Conservation (phyloP, 2,113 vertebrate species). For the Zosterops borbonicus region DNA sequence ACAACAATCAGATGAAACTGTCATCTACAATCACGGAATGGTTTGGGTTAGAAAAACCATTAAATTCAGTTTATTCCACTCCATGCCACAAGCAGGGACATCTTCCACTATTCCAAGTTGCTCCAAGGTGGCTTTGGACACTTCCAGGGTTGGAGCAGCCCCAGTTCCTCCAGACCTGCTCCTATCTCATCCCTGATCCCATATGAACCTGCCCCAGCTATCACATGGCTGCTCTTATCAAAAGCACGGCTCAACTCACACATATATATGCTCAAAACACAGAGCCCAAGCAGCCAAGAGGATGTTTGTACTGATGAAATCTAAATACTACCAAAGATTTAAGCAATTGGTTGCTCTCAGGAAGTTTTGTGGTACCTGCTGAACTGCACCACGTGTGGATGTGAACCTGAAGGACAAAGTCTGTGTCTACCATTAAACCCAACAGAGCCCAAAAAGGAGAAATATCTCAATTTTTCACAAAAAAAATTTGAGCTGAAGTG, state of each 20-base stretch:
- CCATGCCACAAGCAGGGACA: not conserved
- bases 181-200: not conserved
- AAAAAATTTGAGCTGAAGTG: not conserved
- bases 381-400: accelerated
- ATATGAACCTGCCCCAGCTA: accelerated
- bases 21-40: not conserved
- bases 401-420: not conserved
- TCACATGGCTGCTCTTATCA: not conserved
- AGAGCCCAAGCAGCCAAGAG: not conserved
- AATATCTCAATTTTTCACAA: not conserved
- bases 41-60: not conserved
- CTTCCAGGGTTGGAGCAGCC: not conserved
- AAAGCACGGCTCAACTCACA: not conserved
- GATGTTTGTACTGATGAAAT: conserved; percentile 10
- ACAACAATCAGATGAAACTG: not conserved
- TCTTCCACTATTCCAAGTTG: not conserved
- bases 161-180: not conserved
- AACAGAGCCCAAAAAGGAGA: not conserved
- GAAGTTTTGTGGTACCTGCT: not conserved
- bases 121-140: not conserved
- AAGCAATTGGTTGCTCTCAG: not conserved
- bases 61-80: not conserved
- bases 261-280: not conserved
- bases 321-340: not conserved
- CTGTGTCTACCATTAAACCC: accelerated